These are phyloP conservation scores for Odontomyia ornata DNA, from an alignment of 2,888 invertebrate species.

Conservation along the genomic window DNA sequence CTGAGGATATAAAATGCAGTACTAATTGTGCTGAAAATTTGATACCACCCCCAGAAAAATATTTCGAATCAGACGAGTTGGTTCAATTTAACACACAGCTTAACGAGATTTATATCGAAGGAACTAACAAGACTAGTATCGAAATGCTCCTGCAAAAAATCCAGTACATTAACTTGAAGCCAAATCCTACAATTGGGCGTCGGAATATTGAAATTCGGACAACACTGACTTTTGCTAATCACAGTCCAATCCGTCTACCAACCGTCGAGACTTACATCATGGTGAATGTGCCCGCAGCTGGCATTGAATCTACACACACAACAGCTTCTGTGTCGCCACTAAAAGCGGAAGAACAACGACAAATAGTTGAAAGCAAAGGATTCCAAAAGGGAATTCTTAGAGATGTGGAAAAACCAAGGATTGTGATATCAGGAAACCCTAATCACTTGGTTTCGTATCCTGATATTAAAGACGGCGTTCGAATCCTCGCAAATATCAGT, in stretches of 20 bases:
- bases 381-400: background rate
- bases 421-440: conserved; percentile 56
- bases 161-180: conserved; percentile 90
- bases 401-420: conserved; percentile 50
- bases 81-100: conserved; percentile 71
- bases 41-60: conserved; percentile 71
- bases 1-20: conserved; percentile 61
- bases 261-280: conserved; percentile 63
- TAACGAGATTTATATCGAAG: conserved; percentile 88
- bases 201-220: conserved; percentile 70
- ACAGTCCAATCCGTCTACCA: conserved; percentile 60
- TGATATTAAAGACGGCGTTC: conserved; percentile 72
- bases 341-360: conserved; percentile 13
- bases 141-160: conserved; percentile 86
- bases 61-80: conserved; percentile 81
- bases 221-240: conserved; percentile 61
- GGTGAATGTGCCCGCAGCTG: conserved; percentile 57
- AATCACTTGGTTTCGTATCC: conserved; percentile 63
- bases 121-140: conserved; percentile 88
- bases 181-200: conserved; percentile 94
- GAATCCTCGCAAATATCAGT: conserved; percentile 86
- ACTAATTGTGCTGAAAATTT: conserved; percentile 63
- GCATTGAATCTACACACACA: conserved; percentile 21
- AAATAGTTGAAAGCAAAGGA: background rate
- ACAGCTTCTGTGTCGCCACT: background rate